Evolutionary conservation across 2,888 invertebrate genomes (phyloP).

Genomic region (Drosophila tanythrix): DNA sequence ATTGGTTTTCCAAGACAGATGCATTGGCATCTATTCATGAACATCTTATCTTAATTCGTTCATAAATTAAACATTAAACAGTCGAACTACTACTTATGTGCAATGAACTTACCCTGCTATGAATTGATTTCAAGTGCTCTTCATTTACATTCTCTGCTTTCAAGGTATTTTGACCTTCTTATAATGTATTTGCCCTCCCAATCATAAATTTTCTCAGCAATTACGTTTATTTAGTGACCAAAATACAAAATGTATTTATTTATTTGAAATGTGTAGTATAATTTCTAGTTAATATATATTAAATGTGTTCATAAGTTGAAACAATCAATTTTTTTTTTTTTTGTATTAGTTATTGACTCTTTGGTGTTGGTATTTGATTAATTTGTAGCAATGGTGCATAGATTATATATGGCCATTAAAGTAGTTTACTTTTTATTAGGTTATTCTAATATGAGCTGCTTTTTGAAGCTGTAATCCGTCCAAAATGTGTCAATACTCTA

Average conservation of each 20-base stretch:
- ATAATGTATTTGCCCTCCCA: background rate
- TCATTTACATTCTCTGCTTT: too few relatives aligned
- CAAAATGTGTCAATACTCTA: constrained; percentile 5
- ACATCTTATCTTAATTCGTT: background rate
- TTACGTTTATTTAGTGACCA: background rate
- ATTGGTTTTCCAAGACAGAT: constrained; percentile 14
- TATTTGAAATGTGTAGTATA: background rate
- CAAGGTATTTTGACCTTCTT: background rate
- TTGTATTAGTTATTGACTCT: background rate
- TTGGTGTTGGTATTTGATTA: background rate
- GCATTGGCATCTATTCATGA: constrained; percentile 52
- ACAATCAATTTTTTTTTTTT: background rate
- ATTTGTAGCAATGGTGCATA: background rate
- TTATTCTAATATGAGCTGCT: background rate
- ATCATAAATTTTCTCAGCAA: background rate
- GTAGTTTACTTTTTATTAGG: background rate
- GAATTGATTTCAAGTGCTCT: background rate
- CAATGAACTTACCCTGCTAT: background rate
- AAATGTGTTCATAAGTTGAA: background rate
- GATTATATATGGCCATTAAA: background rate
- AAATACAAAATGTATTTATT: background rate
- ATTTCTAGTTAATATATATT: background rate
- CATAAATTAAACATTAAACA: background rate
- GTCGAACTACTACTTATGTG: background rate
- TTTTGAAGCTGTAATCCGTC: background rate